A percentile compares a stretch with the other conserved stretches of the same genome.
Conservation (phyloP, 2,888 invertebrate genomes). For the Calliphora vomitoria region DNA sequence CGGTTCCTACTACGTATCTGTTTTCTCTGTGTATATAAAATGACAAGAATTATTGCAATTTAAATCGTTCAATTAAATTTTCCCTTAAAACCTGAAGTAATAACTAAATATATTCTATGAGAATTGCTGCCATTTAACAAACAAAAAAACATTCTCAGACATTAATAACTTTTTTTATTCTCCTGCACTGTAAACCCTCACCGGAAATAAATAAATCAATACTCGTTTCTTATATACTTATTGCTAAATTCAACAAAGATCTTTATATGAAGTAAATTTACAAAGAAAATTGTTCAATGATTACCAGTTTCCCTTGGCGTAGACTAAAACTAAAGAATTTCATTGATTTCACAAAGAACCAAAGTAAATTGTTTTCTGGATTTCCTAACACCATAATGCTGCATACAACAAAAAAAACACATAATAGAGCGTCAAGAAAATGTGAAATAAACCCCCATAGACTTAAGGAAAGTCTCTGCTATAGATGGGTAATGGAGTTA, state of each 20-base stretch:
- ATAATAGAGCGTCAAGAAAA: conserved; percentile 1
- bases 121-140: neutral
- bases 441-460: conserved; percentile 31
- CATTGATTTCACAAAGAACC: conserved; percentile 50
- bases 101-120: neutral
- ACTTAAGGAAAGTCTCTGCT: neutral
- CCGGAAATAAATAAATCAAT: conserved; percentile 53
- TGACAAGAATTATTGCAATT: neutral
- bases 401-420: no score
- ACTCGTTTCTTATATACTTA: conserved; percentile 4
- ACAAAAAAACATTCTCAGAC: conserved; percentile 9
- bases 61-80: neutral
- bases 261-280: neutral
- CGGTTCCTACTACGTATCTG: no score
- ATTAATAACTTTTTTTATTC: conserved; percentile 13
- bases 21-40: no score
- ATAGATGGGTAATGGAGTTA: neutral
- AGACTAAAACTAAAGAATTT: conserved; percentile 42
- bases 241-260: conserved; percentile 11
- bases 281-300: conserved; percentile 47
- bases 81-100: neutral
- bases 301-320: conserved; percentile 26
- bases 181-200: neutral
- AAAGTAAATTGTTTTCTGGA: neutral
- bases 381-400: neutral